A percentile compares a stretch with the other conserved stretches of the same genome.
Evolutionary conservation across 2,797 vertebrate genomes (phyloP).

Genomic region (Xenops minutus): DNA sequence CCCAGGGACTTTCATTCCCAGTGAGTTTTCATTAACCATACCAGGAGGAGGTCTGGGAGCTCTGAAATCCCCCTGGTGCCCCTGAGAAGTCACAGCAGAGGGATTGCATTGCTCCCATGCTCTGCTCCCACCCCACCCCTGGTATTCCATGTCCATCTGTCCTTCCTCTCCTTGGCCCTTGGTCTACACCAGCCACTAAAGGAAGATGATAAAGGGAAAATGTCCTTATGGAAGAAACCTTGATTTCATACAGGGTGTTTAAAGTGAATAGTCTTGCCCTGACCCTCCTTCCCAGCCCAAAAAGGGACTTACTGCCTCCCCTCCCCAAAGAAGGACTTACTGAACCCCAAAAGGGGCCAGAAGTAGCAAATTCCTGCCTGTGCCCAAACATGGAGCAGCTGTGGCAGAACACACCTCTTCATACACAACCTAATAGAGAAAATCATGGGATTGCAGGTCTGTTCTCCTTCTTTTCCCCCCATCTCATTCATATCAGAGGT

Average conservation of each 20-base stretch:
- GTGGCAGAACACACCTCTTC: not conserved
- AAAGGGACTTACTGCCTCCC: no score
- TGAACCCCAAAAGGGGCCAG: fast-evolving
- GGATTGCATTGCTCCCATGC: fast-evolving
- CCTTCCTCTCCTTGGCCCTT: not conserved
- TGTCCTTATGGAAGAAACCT: not conserved
- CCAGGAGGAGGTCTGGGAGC: not conserved
- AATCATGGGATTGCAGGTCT: not conserved
- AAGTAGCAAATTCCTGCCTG: not conserved
- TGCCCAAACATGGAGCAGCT: not conserved
- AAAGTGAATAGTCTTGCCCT: not conserved
- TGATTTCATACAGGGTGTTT: not conserved
- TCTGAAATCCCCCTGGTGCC: not conserved
- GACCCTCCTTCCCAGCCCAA: not conserved
- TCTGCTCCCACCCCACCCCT: not conserved
- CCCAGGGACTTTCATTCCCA: not conserved
- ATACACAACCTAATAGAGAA: fast-evolving
- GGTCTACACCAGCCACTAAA: not conserved
- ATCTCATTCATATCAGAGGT: not conserved
- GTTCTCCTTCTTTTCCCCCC: not conserved
- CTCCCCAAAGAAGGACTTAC: not conserved
- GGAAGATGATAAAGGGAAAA: not conserved
- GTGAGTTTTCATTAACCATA: not conserved
- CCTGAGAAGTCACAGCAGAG: not conserved
- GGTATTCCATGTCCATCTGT: fast-evolving